Conservation (phyloP, 2,888 invertebrate species). For the Hypercompe scribonia region DNA sequence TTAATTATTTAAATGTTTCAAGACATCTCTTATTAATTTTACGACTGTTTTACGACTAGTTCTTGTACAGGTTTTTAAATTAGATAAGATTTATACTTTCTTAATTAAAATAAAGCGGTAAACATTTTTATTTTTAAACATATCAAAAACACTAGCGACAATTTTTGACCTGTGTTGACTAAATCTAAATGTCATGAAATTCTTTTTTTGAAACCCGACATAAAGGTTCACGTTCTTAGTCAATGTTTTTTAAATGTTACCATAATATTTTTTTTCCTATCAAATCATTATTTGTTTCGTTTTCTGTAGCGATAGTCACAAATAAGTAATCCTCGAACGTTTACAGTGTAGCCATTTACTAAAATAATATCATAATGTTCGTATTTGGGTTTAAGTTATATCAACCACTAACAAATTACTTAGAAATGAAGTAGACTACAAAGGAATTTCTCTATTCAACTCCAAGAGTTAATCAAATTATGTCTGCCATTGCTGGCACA, state of each 20-base stretch:
- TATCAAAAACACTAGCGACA: background rate
- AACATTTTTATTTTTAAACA: background rate
- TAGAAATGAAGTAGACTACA: background rate
- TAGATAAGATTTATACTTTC: background rate
- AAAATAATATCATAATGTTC: background rate
- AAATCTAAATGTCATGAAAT: background rate
- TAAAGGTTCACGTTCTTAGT: background rate
- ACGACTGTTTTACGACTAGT: background rate
- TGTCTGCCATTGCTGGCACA: background rate
- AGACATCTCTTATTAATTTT: background rate
- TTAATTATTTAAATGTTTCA: background rate
- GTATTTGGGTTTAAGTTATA: background rate
- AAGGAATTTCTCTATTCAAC: background rate
- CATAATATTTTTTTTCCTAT: background rate
- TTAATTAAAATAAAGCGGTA: background rate
- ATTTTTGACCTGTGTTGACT: background rate
- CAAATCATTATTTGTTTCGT: background rate
- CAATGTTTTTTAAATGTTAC: background rate
- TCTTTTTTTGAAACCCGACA: background rate
- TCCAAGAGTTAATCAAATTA: background rate
- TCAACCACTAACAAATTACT: background rate
- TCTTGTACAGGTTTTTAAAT: background rate
- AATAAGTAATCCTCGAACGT: background rate
- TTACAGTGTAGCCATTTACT: background rate
- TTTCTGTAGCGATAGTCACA: background rate